Conservation (phyloP, 2,888 invertebrate species). For the Lycia hirtaria region DNA sequence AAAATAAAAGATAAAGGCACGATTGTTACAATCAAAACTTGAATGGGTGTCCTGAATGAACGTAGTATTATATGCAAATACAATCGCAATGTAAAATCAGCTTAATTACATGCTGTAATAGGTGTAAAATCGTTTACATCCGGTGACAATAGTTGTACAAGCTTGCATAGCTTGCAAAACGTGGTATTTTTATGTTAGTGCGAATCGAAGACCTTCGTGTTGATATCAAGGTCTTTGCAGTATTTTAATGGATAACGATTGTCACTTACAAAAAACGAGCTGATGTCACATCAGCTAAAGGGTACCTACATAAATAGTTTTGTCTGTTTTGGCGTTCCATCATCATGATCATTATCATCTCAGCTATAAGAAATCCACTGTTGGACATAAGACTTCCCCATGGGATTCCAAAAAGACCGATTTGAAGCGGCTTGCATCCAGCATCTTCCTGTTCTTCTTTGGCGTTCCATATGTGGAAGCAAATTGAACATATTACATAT, state of each 20-base stretch:
- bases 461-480: too few species aligned
- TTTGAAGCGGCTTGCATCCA: too few species aligned
- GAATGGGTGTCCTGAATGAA: constrained; percentile 65
- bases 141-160: constrained; percentile 47
- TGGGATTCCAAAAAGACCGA: too few species aligned
- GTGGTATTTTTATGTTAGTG: constrained; percentile 36
- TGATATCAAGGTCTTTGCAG: constrained; percentile 6
- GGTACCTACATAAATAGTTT: too few species aligned
- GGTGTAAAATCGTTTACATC: constrained; percentile 70
- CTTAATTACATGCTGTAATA: constrained; percentile 70
- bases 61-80: constrained; percentile 75
- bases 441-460: too few species aligned
- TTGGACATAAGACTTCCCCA: too few species aligned
- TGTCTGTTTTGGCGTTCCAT: too few species aligned
- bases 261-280: neutral
- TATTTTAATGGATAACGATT: neutral
- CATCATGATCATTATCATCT: too few species aligned
- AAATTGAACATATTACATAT: too few species aligned
- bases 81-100: constrained; percentile 67
- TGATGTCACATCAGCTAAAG: neutral
- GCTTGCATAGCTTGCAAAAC: constrained; percentile 44
- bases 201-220: constrained; percentile 31
- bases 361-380: too few species aligned
- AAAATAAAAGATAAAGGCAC: constrained; percentile 32
- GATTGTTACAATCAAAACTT: constrained; percentile 36